phyloP scores from a whole-genome alignment of 2,113 vertebrate species.

The Boulengeromyrus knoepffleri region DNA sequence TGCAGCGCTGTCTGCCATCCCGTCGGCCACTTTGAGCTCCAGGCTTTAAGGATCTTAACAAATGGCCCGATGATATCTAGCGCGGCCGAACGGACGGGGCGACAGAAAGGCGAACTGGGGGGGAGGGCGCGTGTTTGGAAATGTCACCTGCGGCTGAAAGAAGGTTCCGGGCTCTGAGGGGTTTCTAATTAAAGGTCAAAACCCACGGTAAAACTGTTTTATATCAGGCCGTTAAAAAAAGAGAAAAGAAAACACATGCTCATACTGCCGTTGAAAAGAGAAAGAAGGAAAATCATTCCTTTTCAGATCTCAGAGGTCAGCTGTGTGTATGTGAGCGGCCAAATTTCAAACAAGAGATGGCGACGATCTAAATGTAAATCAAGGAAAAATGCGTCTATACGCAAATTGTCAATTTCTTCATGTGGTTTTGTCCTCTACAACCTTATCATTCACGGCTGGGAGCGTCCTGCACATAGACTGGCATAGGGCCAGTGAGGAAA shows the following conservation, averaged over 20 bases:
- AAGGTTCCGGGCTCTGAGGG: constrained; percentile 42
- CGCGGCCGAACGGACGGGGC: background rate
- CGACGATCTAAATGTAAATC: background rate
- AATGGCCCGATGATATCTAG: constrained; percentile 34
- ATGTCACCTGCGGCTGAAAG: constrained; percentile 60
- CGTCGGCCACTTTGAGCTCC: constrained; percentile 36
- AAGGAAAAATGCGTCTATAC: background rate
- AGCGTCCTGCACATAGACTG: background rate
- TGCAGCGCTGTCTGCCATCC: constrained; percentile 47
- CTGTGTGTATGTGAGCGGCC: background rate
- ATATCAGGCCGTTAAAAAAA: background rate
- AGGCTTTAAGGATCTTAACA: constrained; percentile 38
- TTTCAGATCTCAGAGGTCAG: background rate
- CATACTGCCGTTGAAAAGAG: background rate
- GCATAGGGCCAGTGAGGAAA: background rate
- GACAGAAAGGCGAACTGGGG: background rate
- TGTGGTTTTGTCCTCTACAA: background rate
- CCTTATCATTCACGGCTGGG: background rate
- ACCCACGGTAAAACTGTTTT: constrained; percentile 44
- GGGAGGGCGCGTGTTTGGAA: constrained; percentile 52
- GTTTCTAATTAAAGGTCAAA: constrained; percentile 69
- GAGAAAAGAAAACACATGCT: background rate
- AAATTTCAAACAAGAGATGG: background rate
- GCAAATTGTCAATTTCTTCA: background rate
- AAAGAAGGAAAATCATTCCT: constrained; percentile 4